phyloP scores from a whole-genome alignment of 1,140 invertebrate species.

The Sitophilus oryzae region DNA sequence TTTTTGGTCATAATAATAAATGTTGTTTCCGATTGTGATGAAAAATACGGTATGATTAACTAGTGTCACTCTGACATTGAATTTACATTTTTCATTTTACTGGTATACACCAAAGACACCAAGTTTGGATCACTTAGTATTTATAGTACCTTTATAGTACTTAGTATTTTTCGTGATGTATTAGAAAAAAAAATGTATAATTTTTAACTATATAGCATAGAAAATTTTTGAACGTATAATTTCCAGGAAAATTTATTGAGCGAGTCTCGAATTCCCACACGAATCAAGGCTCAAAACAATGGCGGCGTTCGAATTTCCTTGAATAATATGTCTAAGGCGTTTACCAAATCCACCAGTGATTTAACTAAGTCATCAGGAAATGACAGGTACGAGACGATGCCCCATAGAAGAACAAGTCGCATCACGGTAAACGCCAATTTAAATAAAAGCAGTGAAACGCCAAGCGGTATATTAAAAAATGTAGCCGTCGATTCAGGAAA shows the following conservation, averaged over 20 bases:
- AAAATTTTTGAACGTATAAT: too few relatives aligned
- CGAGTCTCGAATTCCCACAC: slow-evolving; percentile 18
- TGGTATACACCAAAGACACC: too few relatives aligned
- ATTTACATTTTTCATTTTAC: too few relatives aligned
- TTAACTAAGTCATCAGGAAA: slow-evolving; percentile 20
- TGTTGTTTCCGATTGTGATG: too few relatives aligned
- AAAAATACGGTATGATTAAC: too few relatives aligned
- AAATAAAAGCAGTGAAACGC: slow-evolving; percentile 27
- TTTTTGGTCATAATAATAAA: too few relatives aligned
- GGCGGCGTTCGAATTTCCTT: slow-evolving; percentile 47
- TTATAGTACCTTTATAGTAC: too few relatives aligned
- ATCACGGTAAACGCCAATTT: slow-evolving; percentile 37
- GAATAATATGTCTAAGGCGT: slow-evolving; percentile 47
- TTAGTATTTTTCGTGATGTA: too few relatives aligned
- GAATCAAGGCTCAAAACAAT: slow-evolving; percentile 44
- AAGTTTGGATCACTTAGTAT: too few relatives aligned
- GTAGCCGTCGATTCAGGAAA: slow-evolving; percentile 30
- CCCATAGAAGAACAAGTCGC: slow-evolving; percentile 28
- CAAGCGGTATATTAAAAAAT: slow-evolving; percentile 44
- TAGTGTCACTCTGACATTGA: too few relatives aligned
- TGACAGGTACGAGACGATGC: slow-evolving; percentile 25
- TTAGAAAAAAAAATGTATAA: neutral
- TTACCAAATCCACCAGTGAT: slow-evolving; percentile 41
- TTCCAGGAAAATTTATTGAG: slow-evolving; percentile 46
- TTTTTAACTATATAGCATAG: neutral